phyloP scores from a whole-genome alignment of 1,140 invertebrate genomes.

The Pseudomyrmex dendroicus region DNA sequence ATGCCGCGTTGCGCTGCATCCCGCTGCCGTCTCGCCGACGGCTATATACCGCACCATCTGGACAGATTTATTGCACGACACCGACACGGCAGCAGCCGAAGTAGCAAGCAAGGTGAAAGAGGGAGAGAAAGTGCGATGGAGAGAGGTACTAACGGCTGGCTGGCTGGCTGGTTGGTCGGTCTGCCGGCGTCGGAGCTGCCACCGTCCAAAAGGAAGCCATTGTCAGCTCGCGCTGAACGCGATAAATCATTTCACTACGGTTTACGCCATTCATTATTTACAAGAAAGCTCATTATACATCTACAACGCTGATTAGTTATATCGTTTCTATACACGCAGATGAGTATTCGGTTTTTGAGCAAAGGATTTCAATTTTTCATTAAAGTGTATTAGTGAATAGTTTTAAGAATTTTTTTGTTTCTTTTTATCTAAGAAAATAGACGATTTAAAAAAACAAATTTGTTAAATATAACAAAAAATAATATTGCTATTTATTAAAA shows the following conservation, averaged over 20 bases:
- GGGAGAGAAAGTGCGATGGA: conserved; percentile 35
- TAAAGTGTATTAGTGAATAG: neutral
- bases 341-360: neutral
- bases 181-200: conserved; percentile 9
- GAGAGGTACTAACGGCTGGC: conserved; percentile 41
- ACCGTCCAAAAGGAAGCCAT: conserved; percentile 61
- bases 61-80: conserved; percentile 71
- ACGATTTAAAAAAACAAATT: neutral
- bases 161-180: neutral
- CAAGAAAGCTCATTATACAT: conserved; percentile 56
- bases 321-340: conserved; percentile 24
- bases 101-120: conserved; percentile 42
- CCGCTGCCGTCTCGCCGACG: conserved; percentile 31
- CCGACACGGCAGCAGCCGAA: conserved; percentile 15
- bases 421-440: neutral
- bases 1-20: conserved; percentile 39
- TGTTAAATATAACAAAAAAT: too few species aligned
- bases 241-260: conserved; percentile 71
- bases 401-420: neutral
- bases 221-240: conserved; percentile 51
- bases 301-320: conserved; percentile 46
- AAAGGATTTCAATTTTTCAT: neutral
- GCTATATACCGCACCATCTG: conserved; percentile 63
- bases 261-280: conserved; percentile 70
- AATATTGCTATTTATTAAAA: neutral